These are phyloP conservation scores for Dendronephthya gigantea DNA, from an alignment of 64 coral and sea anemone species.

Conservation along the genomic window DNA sequence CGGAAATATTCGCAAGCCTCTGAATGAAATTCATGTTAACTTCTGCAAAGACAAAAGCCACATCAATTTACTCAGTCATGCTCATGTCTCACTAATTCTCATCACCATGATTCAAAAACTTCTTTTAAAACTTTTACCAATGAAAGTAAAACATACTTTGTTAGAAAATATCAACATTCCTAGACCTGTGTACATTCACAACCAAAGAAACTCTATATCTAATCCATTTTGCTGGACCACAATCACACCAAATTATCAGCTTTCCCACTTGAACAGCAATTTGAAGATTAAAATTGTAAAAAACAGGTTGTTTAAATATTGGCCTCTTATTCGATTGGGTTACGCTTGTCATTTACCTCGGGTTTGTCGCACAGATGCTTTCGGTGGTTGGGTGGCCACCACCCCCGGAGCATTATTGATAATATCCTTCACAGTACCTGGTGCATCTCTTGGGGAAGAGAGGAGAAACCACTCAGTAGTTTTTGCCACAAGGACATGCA, in stretches of 20 bases:
- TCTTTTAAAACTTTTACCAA: slow-evolving; percentile 15
- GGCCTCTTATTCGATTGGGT: slow-evolving; percentile 20
- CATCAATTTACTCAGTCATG: slow-evolving; percentile 53
- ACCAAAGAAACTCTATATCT: slow-evolving; percentile 19
- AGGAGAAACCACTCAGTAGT: background rate
- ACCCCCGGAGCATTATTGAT: slow-evolving; percentile 1
- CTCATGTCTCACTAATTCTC: slow-evolving; percentile 42
- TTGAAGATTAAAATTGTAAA: slow-evolving; percentile 20
- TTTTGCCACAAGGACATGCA: slow-evolving; percentile 39
- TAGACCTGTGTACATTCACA: slow-evolving; percentile 17
- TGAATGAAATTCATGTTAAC: slow-evolving; percentile 8
- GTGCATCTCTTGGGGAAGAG: background rate
- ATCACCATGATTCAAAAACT: slow-evolving; percentile 33
- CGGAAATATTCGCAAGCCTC: slow-evolving; percentile 16
- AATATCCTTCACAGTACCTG: slow-evolving; percentile 31
- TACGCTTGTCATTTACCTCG: background rate
- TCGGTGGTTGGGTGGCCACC: slow-evolving; percentile 42
- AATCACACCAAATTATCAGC: slow-evolving; percentile 41
- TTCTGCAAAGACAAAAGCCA: slow-evolving; percentile 34
- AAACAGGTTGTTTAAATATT: background rate
- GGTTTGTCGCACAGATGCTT: slow-evolving; percentile 41
- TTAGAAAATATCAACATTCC: background rate
- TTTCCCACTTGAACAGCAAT: background rate
- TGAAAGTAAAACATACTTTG: background rate
- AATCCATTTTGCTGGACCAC: slow-evolving; percentile 57